Evolutionary conservation across 2,888 invertebrate genomes (phyloP).

Genomic region (Scaptomyza flava): DNA sequence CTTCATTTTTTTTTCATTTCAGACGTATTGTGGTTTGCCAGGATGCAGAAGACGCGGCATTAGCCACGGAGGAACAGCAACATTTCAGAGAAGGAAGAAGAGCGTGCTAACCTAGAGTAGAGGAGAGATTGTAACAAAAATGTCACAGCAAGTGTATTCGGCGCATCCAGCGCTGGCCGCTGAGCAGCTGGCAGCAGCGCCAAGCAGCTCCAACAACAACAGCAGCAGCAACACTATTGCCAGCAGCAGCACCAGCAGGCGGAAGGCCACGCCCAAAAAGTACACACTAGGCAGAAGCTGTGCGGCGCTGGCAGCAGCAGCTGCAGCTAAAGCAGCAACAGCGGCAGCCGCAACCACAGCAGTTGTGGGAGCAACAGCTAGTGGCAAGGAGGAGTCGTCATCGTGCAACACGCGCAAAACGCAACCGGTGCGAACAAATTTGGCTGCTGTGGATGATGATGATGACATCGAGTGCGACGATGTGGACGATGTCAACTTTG

Average conservation of each 20-base stretch:
- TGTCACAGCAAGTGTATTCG: conserved; percentile 81
- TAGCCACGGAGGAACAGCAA: conserved; percentile 36
- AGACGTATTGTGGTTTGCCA: conserved; percentile 55
- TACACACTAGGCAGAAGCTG: conserved; percentile 65
- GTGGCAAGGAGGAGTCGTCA: conserved; percentile 3
- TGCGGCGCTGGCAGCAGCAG: conserved; percentile 44
- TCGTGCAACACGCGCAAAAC: conserved; percentile 50
- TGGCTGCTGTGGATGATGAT: conserved; percentile 70
- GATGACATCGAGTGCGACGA: conserved; percentile 70
- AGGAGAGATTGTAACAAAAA: conserved; percentile 33
- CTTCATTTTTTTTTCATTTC: conserved; percentile 12
- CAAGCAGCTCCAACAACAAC: conserved; percentile 47
- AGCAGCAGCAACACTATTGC: conserved; percentile 23
- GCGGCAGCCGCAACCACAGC: conserved; percentile 13
- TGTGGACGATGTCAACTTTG: conserved; percentile 68
- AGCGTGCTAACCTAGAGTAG: conserved; percentile 2
- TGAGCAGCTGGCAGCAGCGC: conserved; percentile 77
- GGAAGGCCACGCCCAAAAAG: conserved; percentile 70
- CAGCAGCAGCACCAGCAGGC: conserved; percentile 52
- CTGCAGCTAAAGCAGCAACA: conserved; percentile 19
- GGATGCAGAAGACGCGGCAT: conserved; percentile 64
- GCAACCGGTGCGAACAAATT: conserved; percentile 63
- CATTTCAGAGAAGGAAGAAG: conserved; percentile 11
- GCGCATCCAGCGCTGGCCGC: conserved; percentile 83
- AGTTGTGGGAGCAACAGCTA: conserved; percentile 16